These are phyloP conservation scores for Coenonympha glycerion DNA, from an alignment of 2,888 invertebrate species.

Conservation along the genomic window DNA sequence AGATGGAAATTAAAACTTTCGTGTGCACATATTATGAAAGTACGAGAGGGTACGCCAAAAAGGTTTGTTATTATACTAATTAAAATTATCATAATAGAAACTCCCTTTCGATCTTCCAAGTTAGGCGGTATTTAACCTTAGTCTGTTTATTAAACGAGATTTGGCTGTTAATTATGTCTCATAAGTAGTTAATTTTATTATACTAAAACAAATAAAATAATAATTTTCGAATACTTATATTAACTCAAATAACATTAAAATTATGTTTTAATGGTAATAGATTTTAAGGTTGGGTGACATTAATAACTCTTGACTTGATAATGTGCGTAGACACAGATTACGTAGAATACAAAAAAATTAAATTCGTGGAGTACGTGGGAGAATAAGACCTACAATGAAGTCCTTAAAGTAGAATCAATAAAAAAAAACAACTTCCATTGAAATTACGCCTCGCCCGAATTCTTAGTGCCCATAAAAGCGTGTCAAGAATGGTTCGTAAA, in stretches of 20 bases:
- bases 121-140: neutral
- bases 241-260: too few species aligned
- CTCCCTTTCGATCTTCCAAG: neutral
- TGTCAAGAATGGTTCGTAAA: conserved; percentile 19
- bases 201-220: too few species aligned
- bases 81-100: neutral
- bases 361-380: neutral
- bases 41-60: neutral
- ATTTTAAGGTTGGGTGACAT: too few species aligned
- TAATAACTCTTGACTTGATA: neutral
- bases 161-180: neutral
- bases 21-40: neutral
- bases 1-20: neutral
- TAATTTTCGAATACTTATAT: too few species aligned
- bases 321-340: neutral
- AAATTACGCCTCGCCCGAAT: conserved; percentile 17
- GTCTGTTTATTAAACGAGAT: neutral
- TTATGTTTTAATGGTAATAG: too few species aligned
- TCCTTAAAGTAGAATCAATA: conserved; percentile 1
- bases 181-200: neutral
- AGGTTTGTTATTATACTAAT: neutral
- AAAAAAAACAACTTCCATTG: conserved; percentile 4
- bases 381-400: neutral
- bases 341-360: neutral
- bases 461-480: conserved; percentile 20